phyloP scores from a whole-genome alignment of 2,888 invertebrate genomes.

The Stenodema calcarata region DNA sequence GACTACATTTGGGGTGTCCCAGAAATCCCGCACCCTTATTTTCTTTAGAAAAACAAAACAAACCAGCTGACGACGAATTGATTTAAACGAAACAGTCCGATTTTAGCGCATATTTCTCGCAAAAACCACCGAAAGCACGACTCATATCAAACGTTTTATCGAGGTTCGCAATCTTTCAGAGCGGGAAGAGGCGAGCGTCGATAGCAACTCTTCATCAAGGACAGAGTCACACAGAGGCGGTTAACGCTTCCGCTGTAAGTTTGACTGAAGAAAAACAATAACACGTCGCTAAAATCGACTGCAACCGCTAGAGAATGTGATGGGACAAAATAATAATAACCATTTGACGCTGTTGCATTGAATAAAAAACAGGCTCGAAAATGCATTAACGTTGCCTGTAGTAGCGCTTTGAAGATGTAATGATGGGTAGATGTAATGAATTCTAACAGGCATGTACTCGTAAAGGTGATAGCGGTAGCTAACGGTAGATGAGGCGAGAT shows the following conservation, averaged over 20 bases:
- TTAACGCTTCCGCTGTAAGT: slow-evolving; percentile 53
- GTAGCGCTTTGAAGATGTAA: neutral
- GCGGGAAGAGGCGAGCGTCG: slow-evolving; percentile 55
- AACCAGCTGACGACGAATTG: too few relatives aligned
- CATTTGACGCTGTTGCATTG: neutral
- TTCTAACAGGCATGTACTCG: neutral
- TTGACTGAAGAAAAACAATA: neutral
- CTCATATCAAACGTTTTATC: neutral
- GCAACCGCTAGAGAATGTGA: neutral
- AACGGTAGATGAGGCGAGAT: too few relatives aligned
- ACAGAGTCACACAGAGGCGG: slow-evolving; percentile 49
- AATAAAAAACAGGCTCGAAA: neutral
- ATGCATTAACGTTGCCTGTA: neutral
- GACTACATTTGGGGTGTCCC: too few relatives aligned
- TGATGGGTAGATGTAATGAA: neutral
- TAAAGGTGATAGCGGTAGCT: neutral
- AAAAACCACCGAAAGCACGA: neutral
- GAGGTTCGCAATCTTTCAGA: slow-evolving; percentile 32
- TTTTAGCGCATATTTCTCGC: too few relatives aligned
- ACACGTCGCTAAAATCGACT: neutral
- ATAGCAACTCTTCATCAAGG: slow-evolving; percentile 55
- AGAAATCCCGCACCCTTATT: too few relatives aligned
- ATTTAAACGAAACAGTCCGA: too few relatives aligned
- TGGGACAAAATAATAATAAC: neutral
- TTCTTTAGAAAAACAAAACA: too few relatives aligned